Evolutionary conservation across 2,888 invertebrate genomes (phyloP).

Genomic region (Lycophotia porphyrea): DNA sequence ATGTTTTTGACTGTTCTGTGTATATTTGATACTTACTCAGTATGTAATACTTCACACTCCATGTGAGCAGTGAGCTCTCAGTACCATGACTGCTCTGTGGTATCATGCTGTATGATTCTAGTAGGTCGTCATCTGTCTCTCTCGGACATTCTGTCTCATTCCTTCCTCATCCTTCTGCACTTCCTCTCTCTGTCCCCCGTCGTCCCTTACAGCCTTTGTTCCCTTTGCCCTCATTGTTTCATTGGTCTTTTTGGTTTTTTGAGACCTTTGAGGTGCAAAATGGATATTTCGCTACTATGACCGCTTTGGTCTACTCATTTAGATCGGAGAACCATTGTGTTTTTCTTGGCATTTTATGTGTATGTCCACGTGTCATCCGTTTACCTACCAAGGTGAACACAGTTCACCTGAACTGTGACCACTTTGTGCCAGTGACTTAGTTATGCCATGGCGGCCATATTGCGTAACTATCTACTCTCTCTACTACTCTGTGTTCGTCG

Average conservation of each 20-base stretch:
- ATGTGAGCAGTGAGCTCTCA: constrained; percentile 1
- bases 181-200: constrained; percentile 25
- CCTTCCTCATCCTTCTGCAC: constrained; percentile 45
- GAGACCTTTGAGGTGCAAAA: constrained; percentile 7
- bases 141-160: constrained; percentile 39
- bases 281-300: background rate
- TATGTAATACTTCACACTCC: background rate
- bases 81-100: constrained; percentile 19
- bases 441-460: background rate
- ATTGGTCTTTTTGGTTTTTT: constrained; percentile 7
- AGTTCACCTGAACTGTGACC: background rate
- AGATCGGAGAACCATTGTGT: background rate
- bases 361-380: background rate
- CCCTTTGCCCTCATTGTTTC: background rate
- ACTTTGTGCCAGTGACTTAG: background rate
- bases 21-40: background rate
- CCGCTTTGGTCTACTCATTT: background rate
- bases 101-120: constrained; percentile 47
- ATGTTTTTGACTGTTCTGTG: background rate
- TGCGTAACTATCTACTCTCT: background rate
- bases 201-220: background rate
- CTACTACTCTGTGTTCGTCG: background rate
- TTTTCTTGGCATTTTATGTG: background rate
- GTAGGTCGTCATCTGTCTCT: constrained; percentile 48
- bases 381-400: too few relatives aligned